Percentiles rank a stretch among this genome's conserved stretches.
Evolutionary conservation across 2,113 vertebrate species (phyloP).

Genomic region (Hiodon alosoides): DNA sequence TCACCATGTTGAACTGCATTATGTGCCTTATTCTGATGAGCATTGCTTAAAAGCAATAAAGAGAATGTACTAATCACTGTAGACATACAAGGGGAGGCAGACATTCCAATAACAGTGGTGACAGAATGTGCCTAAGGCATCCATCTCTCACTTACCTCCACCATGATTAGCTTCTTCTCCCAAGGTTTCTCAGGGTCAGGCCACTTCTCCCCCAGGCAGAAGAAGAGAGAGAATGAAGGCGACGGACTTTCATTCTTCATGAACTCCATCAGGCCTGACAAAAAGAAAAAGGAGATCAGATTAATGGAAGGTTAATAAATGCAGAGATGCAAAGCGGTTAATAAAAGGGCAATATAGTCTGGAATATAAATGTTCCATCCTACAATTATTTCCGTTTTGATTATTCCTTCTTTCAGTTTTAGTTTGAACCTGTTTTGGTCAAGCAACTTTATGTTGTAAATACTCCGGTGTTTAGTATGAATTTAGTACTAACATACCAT

Average conservation of each 20-base stretch:
- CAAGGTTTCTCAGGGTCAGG: slow-evolving; percentile 64
- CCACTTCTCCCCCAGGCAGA: slow-evolving; percentile 81
- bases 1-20: no score
- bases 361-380: no score
- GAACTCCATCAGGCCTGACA: slow-evolving; percentile 63
- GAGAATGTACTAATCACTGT: no score
- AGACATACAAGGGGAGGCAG: background rate
- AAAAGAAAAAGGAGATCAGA: background rate
- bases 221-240: slow-evolving; percentile 67
- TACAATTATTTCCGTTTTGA: no score
- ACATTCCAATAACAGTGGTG: background rate
- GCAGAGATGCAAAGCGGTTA: background rate
- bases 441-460: no score
- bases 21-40: no score
- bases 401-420: no score
- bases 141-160: slow-evolving; percentile 62
- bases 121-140: background rate
- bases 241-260: slow-evolving; percentile 38
- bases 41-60: no score
- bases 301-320: background rate
- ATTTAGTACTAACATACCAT: no score
- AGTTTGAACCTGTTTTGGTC: no score
- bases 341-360: background rate
- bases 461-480: no score
- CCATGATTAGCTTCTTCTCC: slow-evolving; percentile 76